phyloP scores from a whole-genome alignment of 2,888 invertebrate genomes.

The Drosophila putrida region DNA sequence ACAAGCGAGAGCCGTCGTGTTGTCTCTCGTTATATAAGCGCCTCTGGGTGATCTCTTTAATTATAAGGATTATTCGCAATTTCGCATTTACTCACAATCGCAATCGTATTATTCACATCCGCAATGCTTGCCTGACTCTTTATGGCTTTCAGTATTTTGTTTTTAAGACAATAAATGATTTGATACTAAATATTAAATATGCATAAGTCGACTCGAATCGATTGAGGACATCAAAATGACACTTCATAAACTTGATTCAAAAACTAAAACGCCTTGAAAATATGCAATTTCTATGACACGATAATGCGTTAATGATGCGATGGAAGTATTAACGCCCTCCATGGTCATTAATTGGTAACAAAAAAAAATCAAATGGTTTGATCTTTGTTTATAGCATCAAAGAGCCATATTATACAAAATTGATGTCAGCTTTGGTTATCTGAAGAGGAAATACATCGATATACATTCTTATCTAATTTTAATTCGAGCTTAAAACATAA shows the following conservation, averaged over 20 bases:
- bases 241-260: slow-evolving; percentile 29
- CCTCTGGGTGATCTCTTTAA: slow-evolving; percentile 57
- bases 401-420: slow-evolving; percentile 14
- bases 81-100: slow-evolving; percentile 38
- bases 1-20: slow-evolving; percentile 26
- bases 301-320: not conserved
- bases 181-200: slow-evolving; percentile 8
- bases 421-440: slow-evolving; percentile 19
- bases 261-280: slow-evolving; percentile 37
- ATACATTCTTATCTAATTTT: slow-evolving; percentile 22
- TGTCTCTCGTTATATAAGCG: slow-evolving; percentile 51
- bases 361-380: slow-evolving; percentile 1
- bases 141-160: slow-evolving; percentile 2
- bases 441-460: not conserved
- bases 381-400: slow-evolving; percentile 7
- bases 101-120: slow-evolving; percentile 64
- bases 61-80: slow-evolving; percentile 73
- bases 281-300: slow-evolving; percentile 36
- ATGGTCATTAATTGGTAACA: slow-evolving; percentile 19
- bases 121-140: slow-evolving; percentile 26
- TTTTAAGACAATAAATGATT: not conserved
- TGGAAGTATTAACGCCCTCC: slow-evolving; percentile 22
- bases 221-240: slow-evolving; percentile 37
- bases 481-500: slow-evolving; percentile 13
- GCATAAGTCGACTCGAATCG: slow-evolving; percentile 5